Conservation (phyloP, 1,140 invertebrate species). For the Drosophila orosa region DNA sequence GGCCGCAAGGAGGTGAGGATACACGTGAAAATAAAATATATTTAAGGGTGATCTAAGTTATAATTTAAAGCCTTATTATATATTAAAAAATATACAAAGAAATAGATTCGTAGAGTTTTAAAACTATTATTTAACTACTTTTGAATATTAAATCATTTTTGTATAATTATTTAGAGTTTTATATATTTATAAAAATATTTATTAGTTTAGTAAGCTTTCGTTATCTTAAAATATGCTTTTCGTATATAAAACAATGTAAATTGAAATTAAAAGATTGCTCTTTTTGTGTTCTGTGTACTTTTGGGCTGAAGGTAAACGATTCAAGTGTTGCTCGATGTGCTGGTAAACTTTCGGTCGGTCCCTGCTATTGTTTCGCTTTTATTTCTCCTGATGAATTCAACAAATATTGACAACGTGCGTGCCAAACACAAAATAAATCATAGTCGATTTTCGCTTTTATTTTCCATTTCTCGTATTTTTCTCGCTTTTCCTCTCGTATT, state of each 20-base stretch:
- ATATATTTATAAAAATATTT: neutral
- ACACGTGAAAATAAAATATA: neutral
- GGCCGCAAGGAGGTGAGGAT: slow-evolving; percentile 16
- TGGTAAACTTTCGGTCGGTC: slow-evolving; percentile 9
- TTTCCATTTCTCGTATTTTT: slow-evolving; percentile 59
- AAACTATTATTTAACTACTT: neutral
- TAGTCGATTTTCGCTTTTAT: slow-evolving; percentile 74
- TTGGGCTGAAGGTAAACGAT: slow-evolving; percentile 6
- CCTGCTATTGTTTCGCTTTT: slow-evolving; percentile 41
- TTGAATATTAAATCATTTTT: neutral
- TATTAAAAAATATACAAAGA: neutral
- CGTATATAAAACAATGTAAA: neutral
- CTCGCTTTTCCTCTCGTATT: slow-evolving; percentile 65
- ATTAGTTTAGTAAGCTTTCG: too few species aligned
- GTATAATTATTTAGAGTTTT: neutral
- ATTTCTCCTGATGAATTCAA: slow-evolving; percentile 74
- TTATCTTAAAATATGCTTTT: neutral
- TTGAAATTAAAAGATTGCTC: neutral
- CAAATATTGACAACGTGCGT: slow-evolving; percentile 81
- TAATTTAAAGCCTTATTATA: neutral
- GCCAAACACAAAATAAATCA: slow-evolving; percentile 80
- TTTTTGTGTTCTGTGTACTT: neutral
- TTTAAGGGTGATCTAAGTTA: neutral
- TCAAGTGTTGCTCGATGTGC: slow-evolving; percentile 45
- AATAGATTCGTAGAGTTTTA: neutral